phyloP scores from a whole-genome alignment of 2,888 invertebrate genomes.

The Philonicus albiceps region DNA sequence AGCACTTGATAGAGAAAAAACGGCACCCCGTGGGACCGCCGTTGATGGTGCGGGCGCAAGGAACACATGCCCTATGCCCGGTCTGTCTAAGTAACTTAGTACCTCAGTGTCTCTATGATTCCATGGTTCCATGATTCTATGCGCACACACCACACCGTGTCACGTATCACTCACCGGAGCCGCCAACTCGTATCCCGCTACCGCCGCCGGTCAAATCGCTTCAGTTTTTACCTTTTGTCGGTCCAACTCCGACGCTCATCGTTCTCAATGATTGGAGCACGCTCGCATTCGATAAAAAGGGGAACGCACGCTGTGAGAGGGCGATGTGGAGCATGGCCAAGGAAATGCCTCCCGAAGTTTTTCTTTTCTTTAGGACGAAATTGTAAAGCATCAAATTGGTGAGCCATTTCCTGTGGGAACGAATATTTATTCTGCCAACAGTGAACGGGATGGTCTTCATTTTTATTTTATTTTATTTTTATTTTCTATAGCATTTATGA shows the following conservation, averaged over 20 bases:
- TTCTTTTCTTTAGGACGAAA: background rate
- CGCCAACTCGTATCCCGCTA: background rate
- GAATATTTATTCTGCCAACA: background rate
- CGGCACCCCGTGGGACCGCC: background rate
- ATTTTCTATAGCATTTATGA: background rate
- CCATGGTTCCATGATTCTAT: background rate
- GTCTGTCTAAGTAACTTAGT: background rate
- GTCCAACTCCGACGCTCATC: background rate
- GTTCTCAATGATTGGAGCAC: background rate
- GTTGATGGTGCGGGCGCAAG: background rate
- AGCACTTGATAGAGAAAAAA: slow-evolving; percentile 20
- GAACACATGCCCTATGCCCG: background rate
- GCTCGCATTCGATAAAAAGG: slow-evolving; percentile 23
- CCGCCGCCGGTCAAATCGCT: slow-evolving; percentile 1
- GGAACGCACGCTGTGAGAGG: background rate
- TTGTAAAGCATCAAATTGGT: slow-evolving; percentile 23
- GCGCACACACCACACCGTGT: slow-evolving; percentile 7
- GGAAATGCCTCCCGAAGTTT: slow-evolving; percentile 2
- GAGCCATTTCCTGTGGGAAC: background rate
- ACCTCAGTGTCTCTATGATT: no score
- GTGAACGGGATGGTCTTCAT: background rate
- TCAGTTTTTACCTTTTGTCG: background rate
- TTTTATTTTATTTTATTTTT: background rate
- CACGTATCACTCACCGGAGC: slow-evolving; percentile 16
- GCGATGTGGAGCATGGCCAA: background rate